Conservation (phyloP, 2,113 vertebrate species). For the Genyomyrus donnyi region DNA sequence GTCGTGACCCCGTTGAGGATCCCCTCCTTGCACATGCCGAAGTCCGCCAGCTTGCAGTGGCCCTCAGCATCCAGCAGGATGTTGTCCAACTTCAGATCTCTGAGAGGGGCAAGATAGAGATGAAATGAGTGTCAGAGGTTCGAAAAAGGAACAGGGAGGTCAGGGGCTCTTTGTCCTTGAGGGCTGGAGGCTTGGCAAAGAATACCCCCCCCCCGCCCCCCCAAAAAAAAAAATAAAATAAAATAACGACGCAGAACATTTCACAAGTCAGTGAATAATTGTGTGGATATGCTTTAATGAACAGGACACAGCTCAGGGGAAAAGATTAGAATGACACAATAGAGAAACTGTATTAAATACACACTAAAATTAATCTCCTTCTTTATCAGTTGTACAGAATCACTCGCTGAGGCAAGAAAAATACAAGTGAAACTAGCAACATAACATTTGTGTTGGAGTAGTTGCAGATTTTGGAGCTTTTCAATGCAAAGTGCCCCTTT, state of each 20-base stretch:
- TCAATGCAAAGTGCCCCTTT: not conserved
- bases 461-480: not conserved
- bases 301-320: not conserved
- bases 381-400: not conserved
- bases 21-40: conserved; percentile 98
- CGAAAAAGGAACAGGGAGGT: not conserved
- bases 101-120: conserved; percentile 42
- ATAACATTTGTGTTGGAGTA: not conserved
- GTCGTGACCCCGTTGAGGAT: conserved; percentile 89
- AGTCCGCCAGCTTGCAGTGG: conserved; percentile 94
- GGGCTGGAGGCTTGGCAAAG: not conserved
- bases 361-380: not conserved
- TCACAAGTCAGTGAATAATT: not conserved
- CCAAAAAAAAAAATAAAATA: not conserved
- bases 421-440: not conserved
- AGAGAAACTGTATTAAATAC: not conserved
- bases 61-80: conserved; percentile 92
- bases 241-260: not conserved
- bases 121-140: not conserved
- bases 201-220: not conserved
- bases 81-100: conserved; percentile 97
- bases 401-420: not conserved
- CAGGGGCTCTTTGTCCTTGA: not conserved
- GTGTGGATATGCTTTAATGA: not conserved
- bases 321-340: not conserved